A percentile compares a stretch with the other conserved stretches of the same genome.
Evolutionary conservation across 2,797 vertebrate genomes (phyloP).

Genomic region (Sphenodon punctatus): DNA sequence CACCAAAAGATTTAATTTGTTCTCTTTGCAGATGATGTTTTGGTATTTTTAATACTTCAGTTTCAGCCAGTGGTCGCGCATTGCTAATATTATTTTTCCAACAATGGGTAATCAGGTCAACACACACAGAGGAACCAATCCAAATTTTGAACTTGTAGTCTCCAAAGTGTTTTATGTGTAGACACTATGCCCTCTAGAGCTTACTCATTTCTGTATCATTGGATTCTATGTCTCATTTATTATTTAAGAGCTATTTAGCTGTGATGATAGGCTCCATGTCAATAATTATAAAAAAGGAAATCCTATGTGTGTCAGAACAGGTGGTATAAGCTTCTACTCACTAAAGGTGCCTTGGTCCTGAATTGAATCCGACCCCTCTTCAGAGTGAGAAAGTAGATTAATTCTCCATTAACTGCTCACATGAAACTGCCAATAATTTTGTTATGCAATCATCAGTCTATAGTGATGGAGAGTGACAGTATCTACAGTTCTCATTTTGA

Average conservation of each 20-base stretch:
- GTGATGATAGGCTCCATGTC: not conserved
- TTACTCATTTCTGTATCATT: not conserved
- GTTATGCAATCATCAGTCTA: not conserved
- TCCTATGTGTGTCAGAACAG: not conserved
- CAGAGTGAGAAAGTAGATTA: too few species aligned
- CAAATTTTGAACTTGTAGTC: not conserved
- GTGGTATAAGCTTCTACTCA: not conserved
- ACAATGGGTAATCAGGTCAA: not conserved
- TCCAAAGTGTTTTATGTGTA: not conserved
- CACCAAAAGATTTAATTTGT: not conserved
- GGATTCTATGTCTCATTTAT: too few species aligned
- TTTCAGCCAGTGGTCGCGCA: not conserved
- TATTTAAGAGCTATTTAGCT: not conserved
- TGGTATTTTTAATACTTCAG: rapidly evolving
- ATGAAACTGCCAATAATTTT: not conserved
- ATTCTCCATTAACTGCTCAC: not conserved
- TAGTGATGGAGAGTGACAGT: not conserved
- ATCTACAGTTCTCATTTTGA: rapidly evolving
- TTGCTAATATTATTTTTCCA: not conserved
- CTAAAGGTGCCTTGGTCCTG: not conserved
- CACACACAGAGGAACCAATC: not conserved
- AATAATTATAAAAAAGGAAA: rapidly evolving
- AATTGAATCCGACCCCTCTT: not conserved
- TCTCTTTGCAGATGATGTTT: rapidly evolving
- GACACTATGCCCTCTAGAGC: not conserved